Evolutionary conservation across 64 coral and sea anemone genomes (phyloP), one percentile per base, ranked within the genome.

Genomic region (Pachyseris speciosa): DNA sequence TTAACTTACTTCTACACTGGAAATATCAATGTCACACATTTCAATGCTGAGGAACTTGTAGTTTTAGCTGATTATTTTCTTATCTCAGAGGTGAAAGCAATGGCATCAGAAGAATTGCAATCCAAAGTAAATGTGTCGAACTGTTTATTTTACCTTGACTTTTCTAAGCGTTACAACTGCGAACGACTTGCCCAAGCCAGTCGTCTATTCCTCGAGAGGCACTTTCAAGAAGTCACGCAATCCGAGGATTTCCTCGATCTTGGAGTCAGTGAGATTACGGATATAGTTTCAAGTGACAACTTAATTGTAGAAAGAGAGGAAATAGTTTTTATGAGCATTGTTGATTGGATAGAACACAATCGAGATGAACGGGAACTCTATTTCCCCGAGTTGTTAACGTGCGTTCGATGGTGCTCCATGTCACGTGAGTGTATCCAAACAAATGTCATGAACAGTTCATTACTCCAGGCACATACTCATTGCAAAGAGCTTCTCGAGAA

Each of bases 31-130:
- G 75, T 92, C 70, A 67, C 40, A 0, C 81, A 92, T 19, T 37
- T 51, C 7, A 92, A 92, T 10, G 90, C 70, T 9, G 63, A 67
- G 9, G 90, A 92, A 67, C 58, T 92, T 31, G 71, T 83, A 30
- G 64, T 92, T 32, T 72, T 68, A 3, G 83, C 90, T 32, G 90
- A 92, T 78, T 92, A 92, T 41, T 51, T 92, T 3, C 58, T 92
- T 7, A 63, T 92, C 22, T 47, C 84, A 31, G 90, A 92, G 43
- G 81, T 86, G 12, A 92, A 92, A 43, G 2, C 32, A 12, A 53
- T 36, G 30, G 61, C 81, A 7, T 77, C 73, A 32, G 48, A 67
- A 38, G 64, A 52, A 22, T 75, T 92, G 61, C 71, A 86, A 13
- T 86, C 90, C 20, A 78, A 84, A 5, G 29, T 92, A 37, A 48